phyloP scores from a whole-genome alignment of 1,140 invertebrate genomes.

The Onthophagus taurus region DNA sequence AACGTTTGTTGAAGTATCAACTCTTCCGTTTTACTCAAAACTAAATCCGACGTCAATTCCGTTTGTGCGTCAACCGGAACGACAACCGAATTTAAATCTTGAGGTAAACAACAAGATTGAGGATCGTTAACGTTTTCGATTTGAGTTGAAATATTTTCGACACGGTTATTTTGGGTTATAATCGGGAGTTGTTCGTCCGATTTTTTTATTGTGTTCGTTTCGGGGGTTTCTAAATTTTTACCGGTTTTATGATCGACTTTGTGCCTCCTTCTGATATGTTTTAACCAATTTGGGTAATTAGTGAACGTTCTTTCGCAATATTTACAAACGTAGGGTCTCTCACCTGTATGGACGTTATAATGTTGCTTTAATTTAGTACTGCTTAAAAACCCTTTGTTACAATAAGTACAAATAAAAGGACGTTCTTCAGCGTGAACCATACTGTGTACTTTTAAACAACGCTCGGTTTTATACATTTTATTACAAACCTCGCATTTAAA shows the following conservation, averaged over 20 bases:
- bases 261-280: conserved; percentile 45
- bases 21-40: conserved; percentile 28
- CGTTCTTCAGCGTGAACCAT: conserved; percentile 40
- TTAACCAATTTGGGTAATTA: conserved; percentile 47
- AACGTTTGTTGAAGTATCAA: conserved; percentile 26
- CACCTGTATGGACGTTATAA: conserved; percentile 45
- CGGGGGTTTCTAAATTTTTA: conserved; percentile 36
- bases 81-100: neutral
- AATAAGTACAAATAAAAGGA: conserved; percentile 40
- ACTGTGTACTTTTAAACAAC: conserved; percentile 43
- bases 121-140: no score
- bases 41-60: conserved; percentile 15
- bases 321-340: conserved; percentile 45
- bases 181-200: no score
- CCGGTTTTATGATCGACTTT: conserved; percentile 46
- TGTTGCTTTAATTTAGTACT: conserved; percentile 46
- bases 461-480: conserved; percentile 37
- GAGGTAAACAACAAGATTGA: conserved; percentile 5
- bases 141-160: conserved; percentile 16
- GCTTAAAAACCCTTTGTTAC: conserved; percentile 44
- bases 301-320: conserved; percentile 47
- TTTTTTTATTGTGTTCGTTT: no score
- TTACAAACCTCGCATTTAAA: conserved; percentile 32
- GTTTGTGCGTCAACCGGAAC: neutral
- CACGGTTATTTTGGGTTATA: conserved; percentile 4